Conservation (phyloP, 2,888 invertebrate species). For the Hydroisotoma schaefferi region DNA sequence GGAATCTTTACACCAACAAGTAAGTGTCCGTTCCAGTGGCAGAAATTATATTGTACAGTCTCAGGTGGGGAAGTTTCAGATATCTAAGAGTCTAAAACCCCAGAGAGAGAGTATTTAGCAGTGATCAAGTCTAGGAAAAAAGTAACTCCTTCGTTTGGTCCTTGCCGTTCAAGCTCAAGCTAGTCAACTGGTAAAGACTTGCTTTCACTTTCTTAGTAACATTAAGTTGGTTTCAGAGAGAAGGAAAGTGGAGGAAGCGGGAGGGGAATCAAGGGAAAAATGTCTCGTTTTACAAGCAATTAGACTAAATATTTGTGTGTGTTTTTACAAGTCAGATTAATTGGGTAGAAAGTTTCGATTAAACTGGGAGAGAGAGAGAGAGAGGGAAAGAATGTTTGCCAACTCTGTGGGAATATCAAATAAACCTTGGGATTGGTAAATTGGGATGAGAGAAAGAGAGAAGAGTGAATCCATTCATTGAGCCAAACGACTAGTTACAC, state of each 20-base stretch:
- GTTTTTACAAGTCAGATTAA: slow-evolving; percentile 7
- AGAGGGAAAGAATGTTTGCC: no score
- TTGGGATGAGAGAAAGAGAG: background rate
- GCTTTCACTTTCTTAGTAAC: no score
- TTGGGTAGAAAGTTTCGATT: slow-evolving; percentile 2
- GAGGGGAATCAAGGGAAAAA: background rate
- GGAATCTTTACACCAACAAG: no score
- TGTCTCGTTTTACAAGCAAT: slow-evolving; percentile 7
- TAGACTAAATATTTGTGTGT: slow-evolving; percentile 6
- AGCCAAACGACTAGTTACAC: slow-evolving; percentile 2
- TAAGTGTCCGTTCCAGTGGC: no score
- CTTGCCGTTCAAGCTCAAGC: no score
- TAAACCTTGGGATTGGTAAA: no score
- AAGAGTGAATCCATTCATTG: background rate
- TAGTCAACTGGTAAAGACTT: no score
- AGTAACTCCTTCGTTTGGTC: no score
- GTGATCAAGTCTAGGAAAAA: slow-evolving; percentile 3
- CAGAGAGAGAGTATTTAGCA: slow-evolving; percentile 6
- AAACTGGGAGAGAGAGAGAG: slow-evolving; percentile 1
- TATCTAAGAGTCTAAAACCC: slow-evolving; percentile 4
- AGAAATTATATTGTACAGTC: no score
- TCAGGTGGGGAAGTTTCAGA: slow-evolving; percentile 6
- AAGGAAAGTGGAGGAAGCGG: background rate
- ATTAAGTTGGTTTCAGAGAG: no score
- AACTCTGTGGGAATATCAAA: no score